Percentiles rank a stretch among this genome's conserved stretches.
These are phyloP conservation scores for Xerus rutilus DNA, from an alignment of 2,797 vertebrate genomes.

Conservation along the genomic window DNA sequence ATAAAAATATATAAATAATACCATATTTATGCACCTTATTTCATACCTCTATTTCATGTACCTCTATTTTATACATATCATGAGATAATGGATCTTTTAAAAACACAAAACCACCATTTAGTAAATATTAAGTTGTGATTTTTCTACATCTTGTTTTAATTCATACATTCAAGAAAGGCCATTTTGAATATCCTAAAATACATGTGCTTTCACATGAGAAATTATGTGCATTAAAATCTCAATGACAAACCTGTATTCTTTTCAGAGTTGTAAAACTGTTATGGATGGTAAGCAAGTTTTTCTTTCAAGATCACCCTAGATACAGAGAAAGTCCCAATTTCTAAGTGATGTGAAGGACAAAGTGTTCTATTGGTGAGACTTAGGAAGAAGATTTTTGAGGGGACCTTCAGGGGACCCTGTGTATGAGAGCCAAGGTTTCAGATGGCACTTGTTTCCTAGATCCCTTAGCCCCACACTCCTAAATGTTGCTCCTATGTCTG, in stretches of 20 bases:
- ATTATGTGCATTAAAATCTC: not conserved
- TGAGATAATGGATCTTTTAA: not conserved
- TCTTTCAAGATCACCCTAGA: not conserved
- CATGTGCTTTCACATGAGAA: not conserved
- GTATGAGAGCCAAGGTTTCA: not conserved
- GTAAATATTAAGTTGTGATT: not conserved
- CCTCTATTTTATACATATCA: not conserved
- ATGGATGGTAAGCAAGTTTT: not conserved
- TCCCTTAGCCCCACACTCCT: not conserved
- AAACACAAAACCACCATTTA: not conserved
- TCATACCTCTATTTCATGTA: too few species aligned
- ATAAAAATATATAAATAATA: not conserved
- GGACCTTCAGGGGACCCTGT: not conserved
- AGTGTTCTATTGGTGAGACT: not conserved
- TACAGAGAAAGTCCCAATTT: not conserved
- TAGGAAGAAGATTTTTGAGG: not conserved
- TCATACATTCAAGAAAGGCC: not conserved
- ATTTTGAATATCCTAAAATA: not conserved
- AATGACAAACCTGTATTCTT: not conserved
- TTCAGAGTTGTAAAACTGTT: not conserved
- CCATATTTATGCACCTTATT: not conserved
- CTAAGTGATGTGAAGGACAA: not conserved
- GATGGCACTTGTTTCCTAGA: not conserved
- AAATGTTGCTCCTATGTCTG: not conserved
- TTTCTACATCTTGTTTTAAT: not conserved